Conservation (phyloP, 2,797 vertebrate species). For the Poeciliopsis turneri region DNA sequence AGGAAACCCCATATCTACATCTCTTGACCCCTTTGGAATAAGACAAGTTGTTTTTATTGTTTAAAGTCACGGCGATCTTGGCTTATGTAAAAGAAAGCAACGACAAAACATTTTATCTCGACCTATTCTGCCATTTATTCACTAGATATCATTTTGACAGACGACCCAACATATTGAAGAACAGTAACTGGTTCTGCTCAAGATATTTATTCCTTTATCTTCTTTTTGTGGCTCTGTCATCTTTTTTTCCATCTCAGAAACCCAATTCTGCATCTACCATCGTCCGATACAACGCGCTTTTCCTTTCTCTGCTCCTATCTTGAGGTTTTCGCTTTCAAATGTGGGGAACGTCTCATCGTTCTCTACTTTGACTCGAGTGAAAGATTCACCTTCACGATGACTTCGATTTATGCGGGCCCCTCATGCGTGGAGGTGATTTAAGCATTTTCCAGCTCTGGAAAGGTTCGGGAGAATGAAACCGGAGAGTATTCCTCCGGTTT, state of each 20-base stretch:
- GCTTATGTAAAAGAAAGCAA: not conserved
- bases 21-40: no score
- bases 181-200: not conserved
- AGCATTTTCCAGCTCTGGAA: conserved; percentile 1
- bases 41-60: not conserved
- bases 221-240: not conserved
- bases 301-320: not conserved
- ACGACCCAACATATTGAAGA: not conserved
- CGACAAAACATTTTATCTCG: not conserved
- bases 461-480: not conserved
- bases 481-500: not conserved
- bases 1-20: not conserved
- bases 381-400: not conserved
- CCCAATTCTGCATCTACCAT: not conserved
- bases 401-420: not conserved
- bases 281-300: not conserved
- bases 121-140: not conserved
- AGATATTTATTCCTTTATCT: no score
- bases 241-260: not conserved
- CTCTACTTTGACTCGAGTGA: not conserved
- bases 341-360: not conserved
- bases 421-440: not conserved
- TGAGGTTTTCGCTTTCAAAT: not conserved
- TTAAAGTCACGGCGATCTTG: not conserved
- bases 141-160: not conserved